Percentiles rank a stretch among this genome's conserved stretches.
These are phyloP conservation scores for Enteromius argenteus DNA, from an alignment of 2,797 vertebrate genomes.

Conservation along the genomic window DNA sequence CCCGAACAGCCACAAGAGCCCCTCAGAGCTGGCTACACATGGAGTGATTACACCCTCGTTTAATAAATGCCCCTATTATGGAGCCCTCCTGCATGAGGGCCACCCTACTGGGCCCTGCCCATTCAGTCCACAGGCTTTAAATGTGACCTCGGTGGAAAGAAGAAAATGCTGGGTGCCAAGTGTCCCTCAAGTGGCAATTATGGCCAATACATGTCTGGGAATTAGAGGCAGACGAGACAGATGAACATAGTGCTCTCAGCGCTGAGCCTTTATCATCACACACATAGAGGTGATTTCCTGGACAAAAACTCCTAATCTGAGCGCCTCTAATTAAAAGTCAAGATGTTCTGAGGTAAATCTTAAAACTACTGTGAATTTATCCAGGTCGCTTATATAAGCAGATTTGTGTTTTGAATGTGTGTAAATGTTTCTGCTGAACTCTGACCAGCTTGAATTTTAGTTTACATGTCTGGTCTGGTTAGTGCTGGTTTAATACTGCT, in stretches of 20 bases:
- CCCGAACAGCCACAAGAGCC: slow-evolving; percentile 41
- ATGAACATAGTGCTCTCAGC: slow-evolving; percentile 4
- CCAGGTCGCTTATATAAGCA: neutral
- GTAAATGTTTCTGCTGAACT: neutral
- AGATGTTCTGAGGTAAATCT: neutral
- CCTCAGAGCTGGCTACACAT: slow-evolving; percentile 42
- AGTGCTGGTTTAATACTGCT: neutral
- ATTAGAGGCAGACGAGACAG: slow-evolving; percentile 38
- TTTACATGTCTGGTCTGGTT: neutral
- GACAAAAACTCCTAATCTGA: neutral
- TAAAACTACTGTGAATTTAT: neutral
- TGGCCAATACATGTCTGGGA: slow-evolving; percentile 30
- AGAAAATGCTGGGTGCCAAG: slow-evolving; percentile 21
- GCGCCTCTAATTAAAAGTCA: neutral
- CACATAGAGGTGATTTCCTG: neutral
- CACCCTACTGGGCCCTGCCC: slow-evolving; percentile 16
- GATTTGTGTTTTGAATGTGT: neutral
- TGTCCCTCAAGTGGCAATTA: slow-evolving; percentile 51
- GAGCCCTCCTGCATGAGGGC: slow-evolving; percentile 41
- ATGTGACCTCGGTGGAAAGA: slow-evolving; percentile 38
- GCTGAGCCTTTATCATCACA: slow-evolving; percentile 14
- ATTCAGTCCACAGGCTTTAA: slow-evolving; percentile 44
- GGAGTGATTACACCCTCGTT: slow-evolving; percentile 50
- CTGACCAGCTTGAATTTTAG: neutral
- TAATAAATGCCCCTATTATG: slow-evolving; percentile 50